Percentiles rank a stretch among this genome's conserved stretches.
These are phyloP conservation scores for Anniella stebbinsi DNA, from an alignment of 2,797 vertebrate genomes.

Conservation along the genomic window DNA sequence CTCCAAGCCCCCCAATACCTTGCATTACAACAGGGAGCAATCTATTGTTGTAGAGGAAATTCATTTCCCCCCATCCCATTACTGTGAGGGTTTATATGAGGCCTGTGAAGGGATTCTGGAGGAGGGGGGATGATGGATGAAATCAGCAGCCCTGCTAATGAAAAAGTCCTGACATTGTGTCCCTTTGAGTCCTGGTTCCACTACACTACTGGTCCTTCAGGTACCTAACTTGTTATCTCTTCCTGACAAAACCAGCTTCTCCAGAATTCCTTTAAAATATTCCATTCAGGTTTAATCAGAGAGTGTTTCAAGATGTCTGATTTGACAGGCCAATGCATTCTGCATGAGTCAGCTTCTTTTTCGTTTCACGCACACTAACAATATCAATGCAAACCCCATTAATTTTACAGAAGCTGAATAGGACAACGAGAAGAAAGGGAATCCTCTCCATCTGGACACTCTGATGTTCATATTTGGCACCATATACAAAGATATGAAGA, in stretches of 20 bases:
- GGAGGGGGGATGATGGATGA: no score
- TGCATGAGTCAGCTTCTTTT: slow-evolving; percentile 5
- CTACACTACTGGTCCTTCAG: no score
- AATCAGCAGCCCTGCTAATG: no score
- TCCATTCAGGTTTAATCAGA: background rate
- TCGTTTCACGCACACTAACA: background rate
- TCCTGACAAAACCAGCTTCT: background rate
- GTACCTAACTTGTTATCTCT: background rate
- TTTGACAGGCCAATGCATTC: background rate
- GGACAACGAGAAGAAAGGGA: slow-evolving; percentile 12
- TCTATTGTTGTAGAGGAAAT: no score
- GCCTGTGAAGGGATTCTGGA: no score
- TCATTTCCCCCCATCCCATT: no score
- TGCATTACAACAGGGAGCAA: no score
- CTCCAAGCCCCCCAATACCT: no score
- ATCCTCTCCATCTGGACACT: slow-evolving; percentile 19
- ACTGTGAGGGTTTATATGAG: no score
- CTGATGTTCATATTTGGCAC: slow-evolving; percentile 40
- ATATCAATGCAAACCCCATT: slow-evolving; percentile 19
- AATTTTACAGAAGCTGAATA: background rate
- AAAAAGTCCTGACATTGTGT: no score
- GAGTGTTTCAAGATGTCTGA: background rate
- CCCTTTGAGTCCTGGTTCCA: no score
- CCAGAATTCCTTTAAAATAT: background rate
- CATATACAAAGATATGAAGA: slow-evolving; percentile 12